A percentile compares a stretch with the other conserved stretches of the same genome.
phyloP scores from a whole-genome alignment of 1,140 invertebrate species.

The honey bee (Apis mellifera) region DNA sequence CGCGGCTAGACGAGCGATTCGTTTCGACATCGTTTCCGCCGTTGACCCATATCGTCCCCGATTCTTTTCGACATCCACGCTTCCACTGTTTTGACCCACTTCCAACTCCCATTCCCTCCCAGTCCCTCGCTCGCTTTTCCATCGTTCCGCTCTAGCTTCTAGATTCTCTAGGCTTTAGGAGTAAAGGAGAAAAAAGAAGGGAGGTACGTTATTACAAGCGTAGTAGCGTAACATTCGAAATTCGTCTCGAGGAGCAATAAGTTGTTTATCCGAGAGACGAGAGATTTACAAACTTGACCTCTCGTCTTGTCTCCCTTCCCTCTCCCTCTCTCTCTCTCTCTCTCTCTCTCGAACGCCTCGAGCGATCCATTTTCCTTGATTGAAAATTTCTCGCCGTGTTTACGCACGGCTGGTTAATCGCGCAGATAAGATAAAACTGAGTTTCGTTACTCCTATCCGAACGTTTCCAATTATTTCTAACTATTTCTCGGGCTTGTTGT shows the following conservation, averaged over 20 bases:
- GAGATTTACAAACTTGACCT: constrained; percentile 4
- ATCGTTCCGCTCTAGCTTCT: neutral
- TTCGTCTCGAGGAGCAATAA: neutral
- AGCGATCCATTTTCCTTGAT: neutral
- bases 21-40: constrained; percentile 70
- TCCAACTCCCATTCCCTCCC: neutral
- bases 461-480: too few relatives aligned
- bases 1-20: constrained; percentile 64
- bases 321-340: neutral
- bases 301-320: neutral
- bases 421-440: neutral
- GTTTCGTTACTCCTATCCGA: neutral
- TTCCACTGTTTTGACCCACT: constrained; percentile 61
- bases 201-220: too few relatives aligned
- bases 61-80: constrained; percentile 70
- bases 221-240: neutral
- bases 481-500: too few relatives aligned
- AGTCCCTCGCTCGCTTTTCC: constrained; percentile 45
- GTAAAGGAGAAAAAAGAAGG: too few relatives aligned
- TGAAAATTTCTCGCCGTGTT: neutral
- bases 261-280: neutral
- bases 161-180: too few relatives aligned
- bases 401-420: neutral
- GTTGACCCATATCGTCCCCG: constrained; percentile 73
- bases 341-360: constrained; percentile 36